phyloP scores from a whole-genome alignment of 2,888 invertebrate species.

The Pyralis farinalis region DNA sequence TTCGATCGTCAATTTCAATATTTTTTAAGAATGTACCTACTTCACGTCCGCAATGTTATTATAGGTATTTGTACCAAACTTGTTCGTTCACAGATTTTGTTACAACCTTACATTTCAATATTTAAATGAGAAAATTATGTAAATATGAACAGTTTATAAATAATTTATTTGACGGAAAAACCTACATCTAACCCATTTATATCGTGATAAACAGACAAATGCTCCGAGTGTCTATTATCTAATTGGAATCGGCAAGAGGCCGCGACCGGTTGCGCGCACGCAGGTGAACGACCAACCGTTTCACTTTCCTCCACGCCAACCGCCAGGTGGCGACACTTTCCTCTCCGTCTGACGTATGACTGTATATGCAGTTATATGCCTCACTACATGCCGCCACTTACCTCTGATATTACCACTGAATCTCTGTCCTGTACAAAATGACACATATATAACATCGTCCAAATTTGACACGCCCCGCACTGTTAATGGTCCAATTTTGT shows the following conservation, averaged over 20 bases:
- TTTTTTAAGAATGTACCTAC: background rate
- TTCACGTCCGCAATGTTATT: too few species aligned
- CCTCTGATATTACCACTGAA: too few species aligned
- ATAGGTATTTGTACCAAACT: too few species aligned
- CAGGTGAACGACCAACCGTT: constrained; percentile 59
- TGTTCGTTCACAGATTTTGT: background rate
- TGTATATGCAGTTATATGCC: too few species aligned
- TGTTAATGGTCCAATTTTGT: too few species aligned
- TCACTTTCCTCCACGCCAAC: constrained; percentile 55
- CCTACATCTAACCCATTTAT: background rate
- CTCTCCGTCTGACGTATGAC: constrained; percentile 34
- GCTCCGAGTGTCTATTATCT: constrained; percentile 11
- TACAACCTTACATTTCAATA: background rate
- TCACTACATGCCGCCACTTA: too few species aligned
- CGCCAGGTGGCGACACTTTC: constrained; percentile 62
- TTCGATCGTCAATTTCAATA: too few species aligned
- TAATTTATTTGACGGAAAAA: constrained; percentile 5
- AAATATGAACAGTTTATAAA: background rate
- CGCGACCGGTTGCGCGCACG: constrained; percentile 25
- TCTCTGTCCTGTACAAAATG: too few species aligned
- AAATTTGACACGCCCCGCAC: too few species aligned
- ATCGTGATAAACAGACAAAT: constrained; percentile 7
- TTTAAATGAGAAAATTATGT: constrained; percentile 6
- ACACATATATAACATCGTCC: too few species aligned
- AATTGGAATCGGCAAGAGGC: constrained; percentile 12